These are phyloP conservation scores for Cantharis lateralis DNA, from an alignment of 2,888 invertebrate genomes.

Conservation along the genomic window DNA sequence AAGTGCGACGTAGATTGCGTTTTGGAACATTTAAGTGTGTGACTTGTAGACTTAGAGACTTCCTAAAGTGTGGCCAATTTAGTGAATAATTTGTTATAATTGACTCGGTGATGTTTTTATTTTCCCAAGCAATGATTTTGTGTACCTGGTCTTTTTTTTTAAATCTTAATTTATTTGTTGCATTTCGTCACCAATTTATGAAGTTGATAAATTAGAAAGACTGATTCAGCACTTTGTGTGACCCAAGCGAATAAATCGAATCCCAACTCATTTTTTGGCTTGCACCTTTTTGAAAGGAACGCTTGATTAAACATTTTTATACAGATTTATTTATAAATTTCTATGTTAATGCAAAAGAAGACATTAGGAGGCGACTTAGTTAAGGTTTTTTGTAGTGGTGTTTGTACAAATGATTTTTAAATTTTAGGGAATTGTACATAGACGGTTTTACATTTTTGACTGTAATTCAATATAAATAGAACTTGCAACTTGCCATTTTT, in stretches of 20 bases:
- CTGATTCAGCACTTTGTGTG: constrained; percentile 22
- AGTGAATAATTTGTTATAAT: constrained; percentile 28
- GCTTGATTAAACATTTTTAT: neutral
- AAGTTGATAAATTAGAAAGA: constrained; percentile 29
- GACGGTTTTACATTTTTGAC: neutral
- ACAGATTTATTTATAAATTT: constrained; percentile 34
- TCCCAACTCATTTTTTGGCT: constrained; percentile 29
- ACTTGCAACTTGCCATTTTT: neutral
- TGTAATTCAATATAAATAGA: neutral
- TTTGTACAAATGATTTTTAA: constrained; percentile 32
- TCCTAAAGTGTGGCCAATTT: constrained; percentile 41
- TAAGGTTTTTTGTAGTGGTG: constrained; percentile 20
- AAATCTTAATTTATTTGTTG: constrained; percentile 11
- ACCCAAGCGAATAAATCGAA: constrained; percentile 38
- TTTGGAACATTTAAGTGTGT: constrained; percentile 46
- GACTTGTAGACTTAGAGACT: constrained; percentile 48
- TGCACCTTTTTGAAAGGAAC: neutral
- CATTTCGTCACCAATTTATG: constrained; percentile 24
- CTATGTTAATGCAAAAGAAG: constrained; percentile 27
- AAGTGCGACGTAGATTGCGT: constrained; percentile 24
- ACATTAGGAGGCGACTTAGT: constrained; percentile 29
- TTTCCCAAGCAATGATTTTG: constrained; percentile 2
- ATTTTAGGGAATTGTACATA: constrained; percentile 21
- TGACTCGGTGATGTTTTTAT: constrained; percentile 21
- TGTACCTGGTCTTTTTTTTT: constrained; percentile 5